Base-by-base conservation (phyloP, 2,797 vertebrate genomes). In the Galago senegalensis region DNA sequence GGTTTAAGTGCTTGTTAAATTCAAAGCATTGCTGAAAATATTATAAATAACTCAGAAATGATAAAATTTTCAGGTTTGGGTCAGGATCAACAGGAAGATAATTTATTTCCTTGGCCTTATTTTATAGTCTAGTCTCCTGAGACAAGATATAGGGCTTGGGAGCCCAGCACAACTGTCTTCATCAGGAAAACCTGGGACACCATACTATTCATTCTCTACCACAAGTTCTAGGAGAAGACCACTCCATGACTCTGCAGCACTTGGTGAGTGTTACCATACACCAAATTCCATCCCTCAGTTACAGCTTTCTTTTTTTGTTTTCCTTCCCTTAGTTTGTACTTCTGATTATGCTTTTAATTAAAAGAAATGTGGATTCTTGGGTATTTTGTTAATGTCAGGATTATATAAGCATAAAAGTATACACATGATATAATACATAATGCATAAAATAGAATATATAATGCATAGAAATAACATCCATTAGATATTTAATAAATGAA, bases 141-240 rank as follows among this genome's bases (percentile, higher is more conserved):
- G 99, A 73, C 97, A 99, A n/a, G 99, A 99, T 75, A 96, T 99
- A 29, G 99, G 98, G 4, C 98, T 99, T 96, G 98, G 99, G 21
- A 99, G 99, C 97, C 99, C 99, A 49, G 99, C 98, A 88, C 98
- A 99, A 37, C 98, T 99, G 82, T 98, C 99, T 92, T 98, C 99
- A 56, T 98, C 99, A 34, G 99, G 98, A 96, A 99, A 99, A 92
- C 98, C 99, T 49, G 98, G 99, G 17, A 98, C 99, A 87, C 98
- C 99, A 0, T 99, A 99, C 97, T 99, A 99, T 97, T 98, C 99
- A 0, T 99, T 99, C 97, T 99, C 99, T 61, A 98, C 98, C 93
- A 98, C 99, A 95, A 99, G 99, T 97, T 99, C 99, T 83, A 99
- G 99, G 97, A 99, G 99, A 98, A 99, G 99, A 84, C 98, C 99